phyloP scores from a whole-genome alignment of 2,113 vertebrate species.

The Clarias gariepinus region DNA sequence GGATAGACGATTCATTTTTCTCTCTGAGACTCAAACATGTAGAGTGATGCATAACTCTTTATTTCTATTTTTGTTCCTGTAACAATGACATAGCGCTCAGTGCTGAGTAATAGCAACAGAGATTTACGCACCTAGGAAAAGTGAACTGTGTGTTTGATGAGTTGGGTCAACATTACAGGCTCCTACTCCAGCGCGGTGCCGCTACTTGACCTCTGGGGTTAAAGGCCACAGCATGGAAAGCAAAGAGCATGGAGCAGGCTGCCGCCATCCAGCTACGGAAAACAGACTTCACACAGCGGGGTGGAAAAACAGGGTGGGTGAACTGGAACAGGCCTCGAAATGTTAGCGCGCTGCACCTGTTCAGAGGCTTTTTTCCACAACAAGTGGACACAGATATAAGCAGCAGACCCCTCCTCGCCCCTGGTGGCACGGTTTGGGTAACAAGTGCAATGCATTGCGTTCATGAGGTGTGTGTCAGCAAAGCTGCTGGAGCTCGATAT shows the following conservation, averaged over 20 bases:
- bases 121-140: slow-evolving; percentile 39
- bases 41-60: background rate
- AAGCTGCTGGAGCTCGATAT: slow-evolving; percentile 44
- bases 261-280: slow-evolving; percentile 20
- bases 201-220: slow-evolving; percentile 46
- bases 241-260: slow-evolving; percentile 19
- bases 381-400: slow-evolving; percentile 64
- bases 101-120: background rate
- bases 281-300: slow-evolving; percentile 20
- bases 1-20: background rate
- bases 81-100: background rate
- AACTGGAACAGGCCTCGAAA: slow-evolving; percentile 53
- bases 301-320: slow-evolving; percentile 16
- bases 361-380: slow-evolving; percentile 57
- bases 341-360: slow-evolving; percentile 64
- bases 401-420: slow-evolving; percentile 18
- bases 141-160: slow-evolving; percentile 29
- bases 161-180: background rate
- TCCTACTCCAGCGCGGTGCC: background rate
- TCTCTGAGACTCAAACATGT: background rate
- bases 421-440: slow-evolving; percentile 50
- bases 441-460: slow-evolving; percentile 62
- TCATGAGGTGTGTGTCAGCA: slow-evolving; percentile 57
- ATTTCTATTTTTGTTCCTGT: background rate
- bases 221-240: slow-evolving; percentile 45